Conservation (phyloP, 2,888 invertebrate genomes). For the Callimorpha dominula region DNA sequence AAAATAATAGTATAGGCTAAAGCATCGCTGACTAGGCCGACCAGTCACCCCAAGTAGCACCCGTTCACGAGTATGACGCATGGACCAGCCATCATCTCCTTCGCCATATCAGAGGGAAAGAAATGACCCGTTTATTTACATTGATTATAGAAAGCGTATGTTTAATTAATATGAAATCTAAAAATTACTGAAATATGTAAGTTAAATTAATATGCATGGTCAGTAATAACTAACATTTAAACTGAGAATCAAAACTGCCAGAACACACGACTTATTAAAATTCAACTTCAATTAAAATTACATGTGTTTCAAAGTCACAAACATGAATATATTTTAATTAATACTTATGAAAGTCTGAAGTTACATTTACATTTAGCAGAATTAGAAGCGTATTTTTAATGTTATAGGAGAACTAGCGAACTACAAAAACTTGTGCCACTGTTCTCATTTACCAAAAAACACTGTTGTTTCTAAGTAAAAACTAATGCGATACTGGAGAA, state of each 20-base stretch:
- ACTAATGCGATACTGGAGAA: neutral
- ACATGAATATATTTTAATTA: neutral
- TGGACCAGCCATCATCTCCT: no score
- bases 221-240: neutral
- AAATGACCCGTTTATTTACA: no score
- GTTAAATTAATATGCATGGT: neutral
- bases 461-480: neutral
- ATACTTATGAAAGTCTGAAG: neutral
- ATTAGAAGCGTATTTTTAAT: neutral
- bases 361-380: neutral
- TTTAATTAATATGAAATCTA: no score
- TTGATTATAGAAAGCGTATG: no score
- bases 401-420: neutral
- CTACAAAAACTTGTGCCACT: neutral
- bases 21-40: no score
- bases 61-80: no score
- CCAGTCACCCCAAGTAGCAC: no score
- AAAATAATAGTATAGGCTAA: no score
- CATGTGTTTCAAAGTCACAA: neutral
- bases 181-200: neutral
- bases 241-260: neutral
- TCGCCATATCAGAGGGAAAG: no score
- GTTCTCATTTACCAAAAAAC: neutral
- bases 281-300: neutral
- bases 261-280: neutral